Conservation (phyloP, 1,140 invertebrate species). For the Charaxes varanes region DNA sequence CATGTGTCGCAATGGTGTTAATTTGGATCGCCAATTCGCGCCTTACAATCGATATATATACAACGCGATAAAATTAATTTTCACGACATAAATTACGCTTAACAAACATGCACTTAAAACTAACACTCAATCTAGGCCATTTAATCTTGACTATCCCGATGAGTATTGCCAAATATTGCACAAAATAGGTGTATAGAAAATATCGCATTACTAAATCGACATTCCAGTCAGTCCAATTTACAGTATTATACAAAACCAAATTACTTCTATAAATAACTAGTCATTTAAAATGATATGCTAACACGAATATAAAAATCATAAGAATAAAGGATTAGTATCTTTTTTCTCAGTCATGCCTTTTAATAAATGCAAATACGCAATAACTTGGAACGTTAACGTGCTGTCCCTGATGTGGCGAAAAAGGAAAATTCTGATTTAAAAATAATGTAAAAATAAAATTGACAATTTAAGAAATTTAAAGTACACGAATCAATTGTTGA, state of each 20-base stretch:
- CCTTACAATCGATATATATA: constrained; percentile 29
- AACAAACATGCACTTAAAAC: constrained; percentile 73
- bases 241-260: constrained; percentile 26
- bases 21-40: constrained; percentile 5
- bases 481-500: too few species aligned
- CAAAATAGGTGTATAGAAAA: constrained; percentile 35
- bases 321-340: background rate
- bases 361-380: constrained; percentile 5
- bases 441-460: too few species aligned
- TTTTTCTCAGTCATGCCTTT: constrained; percentile 2
- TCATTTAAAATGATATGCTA: constrained; percentile 36
- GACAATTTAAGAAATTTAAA: too few species aligned
- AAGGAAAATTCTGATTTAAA: too few species aligned
- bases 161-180: constrained; percentile 73
- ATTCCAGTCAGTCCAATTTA: constrained; percentile 35
- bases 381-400: background rate
- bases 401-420: too few species aligned
- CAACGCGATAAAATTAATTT: constrained; percentile 35
- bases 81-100: constrained; percentile 44
- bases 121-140: constrained; percentile 44
- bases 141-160: constrained; percentile 51
- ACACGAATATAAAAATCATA: constrained; percentile 19
- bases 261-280: constrained; percentile 23
- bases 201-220: constrained; percentile 23
- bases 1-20: constrained; percentile 6